Evolutionary conservation across 2,113 vertebrate genomes (phyloP).

Genomic region (Antennarius striatus): DNA sequence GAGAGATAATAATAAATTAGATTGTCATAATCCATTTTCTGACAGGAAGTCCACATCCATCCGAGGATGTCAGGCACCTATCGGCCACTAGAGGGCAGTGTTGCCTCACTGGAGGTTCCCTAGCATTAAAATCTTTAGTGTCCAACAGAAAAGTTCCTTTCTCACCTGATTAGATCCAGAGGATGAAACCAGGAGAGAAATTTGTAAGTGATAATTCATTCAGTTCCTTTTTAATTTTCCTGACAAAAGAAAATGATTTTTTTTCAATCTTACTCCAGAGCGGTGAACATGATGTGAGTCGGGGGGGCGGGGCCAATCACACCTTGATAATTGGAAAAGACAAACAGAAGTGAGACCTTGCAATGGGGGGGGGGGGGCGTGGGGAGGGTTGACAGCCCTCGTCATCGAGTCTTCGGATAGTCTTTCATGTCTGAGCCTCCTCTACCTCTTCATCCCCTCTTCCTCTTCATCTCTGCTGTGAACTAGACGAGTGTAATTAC

Average conservation of each 20-base stretch:
- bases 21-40: slow-evolving; percentile 74
- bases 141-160: not conserved
- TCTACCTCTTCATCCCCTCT: slow-evolving; percentile 43
- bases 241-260: slow-evolving; percentile 42
- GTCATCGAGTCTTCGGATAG: slow-evolving; percentile 52
- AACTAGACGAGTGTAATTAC: slow-evolving; percentile 73
- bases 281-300: slow-evolving; percentile 36
- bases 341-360: slow-evolving; percentile 69
- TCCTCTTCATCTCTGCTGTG: slow-evolving; percentile 67
- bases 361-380: slow-evolving; percentile 17
- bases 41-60: slow-evolving; percentile 15
- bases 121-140: no score
- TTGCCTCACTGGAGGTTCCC: slow-evolving; percentile 34
- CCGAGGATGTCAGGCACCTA: not conserved
- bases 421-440: slow-evolving; percentile 60
- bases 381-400: slow-evolving; percentile 24
- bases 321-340: slow-evolving; percentile 78
- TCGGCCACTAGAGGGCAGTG: slow-evolving; percentile 68
- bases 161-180: slow-evolving; percentile 27
- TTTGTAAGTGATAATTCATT: slow-evolving; percentile 68
- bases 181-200: slow-evolving; percentile 20
- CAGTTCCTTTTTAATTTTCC: slow-evolving; percentile 21
- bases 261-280: slow-evolving; percentile 15
- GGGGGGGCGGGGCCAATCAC: slow-evolving; percentile 47
- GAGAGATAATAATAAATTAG: slow-evolving; percentile 68